Conservation (phyloP, 2,113 vertebrate species). For the Apeltes quadracus region DNA sequence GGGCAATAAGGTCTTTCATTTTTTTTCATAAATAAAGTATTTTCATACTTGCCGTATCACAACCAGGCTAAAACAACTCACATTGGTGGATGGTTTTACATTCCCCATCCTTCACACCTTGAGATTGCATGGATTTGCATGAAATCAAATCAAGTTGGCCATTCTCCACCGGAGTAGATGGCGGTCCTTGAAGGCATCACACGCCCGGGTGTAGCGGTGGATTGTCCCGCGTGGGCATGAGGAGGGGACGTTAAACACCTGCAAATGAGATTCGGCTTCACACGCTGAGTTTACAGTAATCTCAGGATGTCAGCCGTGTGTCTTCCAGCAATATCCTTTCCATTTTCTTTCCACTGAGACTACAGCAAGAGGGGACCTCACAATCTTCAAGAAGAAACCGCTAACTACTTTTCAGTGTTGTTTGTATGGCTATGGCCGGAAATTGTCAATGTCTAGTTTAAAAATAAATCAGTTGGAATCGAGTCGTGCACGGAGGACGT, state of each 20-base stretch:
- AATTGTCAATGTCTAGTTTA: conserved; percentile 3
- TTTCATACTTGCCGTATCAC: neutral
- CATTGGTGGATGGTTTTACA: neutral
- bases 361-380: conserved; percentile 5
- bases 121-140: conserved; percentile 4
- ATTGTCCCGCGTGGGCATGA: conserved; percentile 18
- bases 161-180: conserved; percentile 7
- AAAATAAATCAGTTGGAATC: conserved; percentile 26
- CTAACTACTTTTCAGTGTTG: neutral
- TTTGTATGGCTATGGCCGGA: neutral
- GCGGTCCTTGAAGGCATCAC: conserved; percentile 36
- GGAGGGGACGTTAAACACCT: conserved; percentile 38
- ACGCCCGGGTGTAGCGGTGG: conserved; percentile 8
- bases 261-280: conserved; percentile 46
- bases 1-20: neutral
- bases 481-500: conserved; percentile 1
- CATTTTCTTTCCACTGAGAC: conserved; percentile 10
- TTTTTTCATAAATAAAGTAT: no score
- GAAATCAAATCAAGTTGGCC: conserved; percentile 4
- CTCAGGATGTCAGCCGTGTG: conserved; percentile 20
- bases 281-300: conserved; percentile 31
- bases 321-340: neutral
- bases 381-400: conserved; percentile 12
- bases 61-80: conserved; percentile 2
- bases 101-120: neutral